Conservation (phyloP, 2,113 vertebrate species). For the Prunella himalayana region DNA sequence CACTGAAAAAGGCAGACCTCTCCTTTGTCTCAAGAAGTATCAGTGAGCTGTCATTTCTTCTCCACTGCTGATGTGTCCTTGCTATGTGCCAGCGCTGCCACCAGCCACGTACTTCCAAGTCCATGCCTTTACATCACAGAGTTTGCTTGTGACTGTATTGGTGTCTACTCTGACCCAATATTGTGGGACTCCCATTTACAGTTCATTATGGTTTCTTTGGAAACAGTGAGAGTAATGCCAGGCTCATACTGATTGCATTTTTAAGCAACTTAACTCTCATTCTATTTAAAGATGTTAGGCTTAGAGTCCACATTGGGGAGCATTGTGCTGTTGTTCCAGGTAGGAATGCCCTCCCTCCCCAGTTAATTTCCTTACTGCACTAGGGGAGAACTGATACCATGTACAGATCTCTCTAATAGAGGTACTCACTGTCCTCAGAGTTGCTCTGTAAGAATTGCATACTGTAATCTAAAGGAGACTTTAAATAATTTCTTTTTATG, state of each 20-base stretch:
- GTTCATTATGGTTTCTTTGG: neutral
- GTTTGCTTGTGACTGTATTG: neutral
- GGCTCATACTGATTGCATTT: neutral
- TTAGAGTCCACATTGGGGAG: neutral
- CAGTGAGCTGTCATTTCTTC: neutral
- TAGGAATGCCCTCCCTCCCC: neutral
- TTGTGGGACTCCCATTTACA: neutral
- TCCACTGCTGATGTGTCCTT: neutral
- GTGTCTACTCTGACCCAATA: rapidly evolving
- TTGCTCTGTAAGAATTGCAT: neutral
- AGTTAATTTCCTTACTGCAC: neutral
- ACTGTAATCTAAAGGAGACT: neutral
- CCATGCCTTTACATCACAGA: neutral
- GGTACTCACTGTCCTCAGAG: neutral
- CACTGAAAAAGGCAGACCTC: neutral
- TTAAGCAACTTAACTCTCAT: neutral
- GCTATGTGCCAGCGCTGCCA: rapidly evolving
- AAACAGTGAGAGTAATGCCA: neutral
- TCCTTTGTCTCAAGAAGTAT: neutral
- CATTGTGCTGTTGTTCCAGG: neutral
- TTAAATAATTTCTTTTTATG: neutral
- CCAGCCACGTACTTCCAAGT: rapidly evolving
- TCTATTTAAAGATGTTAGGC: neutral
- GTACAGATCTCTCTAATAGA: neutral
- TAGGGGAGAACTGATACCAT: neutral